Conservation (phyloP, 2,113 vertebrate genomes). For the Terrapene triunguis region DNA sequence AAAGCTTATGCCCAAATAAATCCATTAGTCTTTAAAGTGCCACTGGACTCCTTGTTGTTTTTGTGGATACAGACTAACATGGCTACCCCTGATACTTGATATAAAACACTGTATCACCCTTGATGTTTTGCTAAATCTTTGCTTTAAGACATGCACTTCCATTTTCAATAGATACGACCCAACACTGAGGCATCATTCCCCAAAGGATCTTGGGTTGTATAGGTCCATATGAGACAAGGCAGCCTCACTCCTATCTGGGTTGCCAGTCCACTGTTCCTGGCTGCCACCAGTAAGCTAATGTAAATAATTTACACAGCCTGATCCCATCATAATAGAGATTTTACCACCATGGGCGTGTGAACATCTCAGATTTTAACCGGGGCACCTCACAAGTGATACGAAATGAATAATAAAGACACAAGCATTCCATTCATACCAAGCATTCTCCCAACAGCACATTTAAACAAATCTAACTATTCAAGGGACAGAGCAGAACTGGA, state of each 20-base stretch:
- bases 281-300: neutral
- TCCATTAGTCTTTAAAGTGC: too few species aligned
- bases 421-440: conserved; percentile 74
- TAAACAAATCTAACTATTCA: conserved; percentile 65
- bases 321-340: neutral
- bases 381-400: neutral
- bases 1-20: too few species aligned
- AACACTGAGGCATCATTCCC: conserved; percentile 16
- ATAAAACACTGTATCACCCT: neutral
- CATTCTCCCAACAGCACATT: conserved; percentile 28
- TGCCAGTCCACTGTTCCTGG: conserved; percentile 43
- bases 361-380: neutral
- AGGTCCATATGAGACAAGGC: neutral
- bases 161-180: conserved; percentile 39
- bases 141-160: conserved; percentile 17
- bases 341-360: neutral
- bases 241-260: neutral
- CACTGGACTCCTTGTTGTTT: too few species aligned
- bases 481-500: conserved; percentile 62
- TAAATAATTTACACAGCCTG: conserved; percentile 26
- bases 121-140: conserved; percentile 13
- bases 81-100: too few species aligned
- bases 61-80: too few species aligned
- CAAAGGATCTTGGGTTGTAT: neutral
- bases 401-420: conserved; percentile 71